Evolutionary conservation across 2,888 invertebrate genomes (phyloP).

Genomic region (Nomada ferruginata): DNA sequence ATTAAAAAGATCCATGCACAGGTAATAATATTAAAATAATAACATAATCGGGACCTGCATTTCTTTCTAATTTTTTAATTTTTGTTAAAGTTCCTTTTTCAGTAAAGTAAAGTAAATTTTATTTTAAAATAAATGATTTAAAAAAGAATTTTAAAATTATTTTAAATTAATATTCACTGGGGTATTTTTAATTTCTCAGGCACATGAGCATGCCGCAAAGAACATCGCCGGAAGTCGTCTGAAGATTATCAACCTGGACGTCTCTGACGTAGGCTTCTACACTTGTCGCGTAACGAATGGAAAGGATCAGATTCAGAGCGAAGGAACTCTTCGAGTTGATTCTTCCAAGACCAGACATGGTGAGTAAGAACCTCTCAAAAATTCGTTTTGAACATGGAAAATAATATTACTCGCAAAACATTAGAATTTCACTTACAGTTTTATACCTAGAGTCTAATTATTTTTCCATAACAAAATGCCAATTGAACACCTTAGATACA

Average conservation of each 20-base stretch:
- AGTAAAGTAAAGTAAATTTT: too few species aligned
- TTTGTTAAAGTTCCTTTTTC: too few species aligned
- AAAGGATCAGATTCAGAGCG: slow-evolving; percentile 78
- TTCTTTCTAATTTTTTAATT: not conserved
- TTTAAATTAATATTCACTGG: too few species aligned
- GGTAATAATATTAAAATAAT: slow-evolving; percentile 59
- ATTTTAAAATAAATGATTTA: too few species aligned
- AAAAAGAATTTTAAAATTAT: too few species aligned
- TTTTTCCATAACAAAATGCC: too few species aligned
- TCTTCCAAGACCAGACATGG: slow-evolving; percentile 68
- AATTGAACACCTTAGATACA: too few species aligned
- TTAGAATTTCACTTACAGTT: too few species aligned
- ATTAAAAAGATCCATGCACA: slow-evolving; percentile 81
- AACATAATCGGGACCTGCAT: not conserved
- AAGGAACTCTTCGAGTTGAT: slow-evolving; percentile 75
- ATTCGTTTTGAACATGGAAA: not conserved
- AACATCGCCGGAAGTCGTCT: slow-evolving; percentile 77
- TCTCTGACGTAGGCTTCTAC: slow-evolving; percentile 77
- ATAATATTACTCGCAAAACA: too few species aligned
- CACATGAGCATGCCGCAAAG: slow-evolving; percentile 77
- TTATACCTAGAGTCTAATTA: too few species aligned
- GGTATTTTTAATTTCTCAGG: slow-evolving; percentile 55
- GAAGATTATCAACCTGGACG: slow-evolving; percentile 76
- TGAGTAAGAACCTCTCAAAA: slow-evolving; percentile 54
- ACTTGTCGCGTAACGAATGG: slow-evolving; percentile 78